Percentiles rank a stretch among this genome's conserved stretches.
Conservation (phyloP, 2,888 invertebrate species). For the Drosophila prostipennis region DNA sequence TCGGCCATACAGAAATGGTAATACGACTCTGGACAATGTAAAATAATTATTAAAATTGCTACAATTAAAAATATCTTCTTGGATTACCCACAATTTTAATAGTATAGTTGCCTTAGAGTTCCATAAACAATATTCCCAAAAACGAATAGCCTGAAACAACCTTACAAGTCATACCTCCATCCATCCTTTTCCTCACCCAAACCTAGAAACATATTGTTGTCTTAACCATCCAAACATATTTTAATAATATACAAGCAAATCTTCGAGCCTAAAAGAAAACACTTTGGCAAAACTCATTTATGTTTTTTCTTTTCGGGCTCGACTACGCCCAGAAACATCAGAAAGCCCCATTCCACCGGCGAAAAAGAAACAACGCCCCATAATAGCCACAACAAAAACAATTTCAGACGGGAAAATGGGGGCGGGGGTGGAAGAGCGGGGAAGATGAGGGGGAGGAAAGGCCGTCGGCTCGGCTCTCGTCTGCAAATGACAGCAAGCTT, state of each 20-base stretch:
- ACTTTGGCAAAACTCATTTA: conserved; percentile 64
- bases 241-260: conserved; percentile 26
- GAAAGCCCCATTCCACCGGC: conserved; percentile 5
- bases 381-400: conserved; percentile 54
- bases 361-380: conserved; percentile 67
- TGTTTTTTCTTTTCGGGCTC: conserved; percentile 31
- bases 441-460: conserved; percentile 33
- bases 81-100: too few species aligned
- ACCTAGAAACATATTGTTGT: conserved; percentile 59
- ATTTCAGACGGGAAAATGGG: conserved; percentile 21
- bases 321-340: conserved; percentile 51
- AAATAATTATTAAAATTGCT: too few species aligned
- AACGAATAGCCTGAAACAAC: background rate
- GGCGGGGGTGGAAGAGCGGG: conserved; percentile 43
- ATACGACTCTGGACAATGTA: background rate
- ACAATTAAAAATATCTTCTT: too few species aligned
- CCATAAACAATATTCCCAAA: too few species aligned
- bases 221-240: conserved; percentile 32
- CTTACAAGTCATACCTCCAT: background rate
- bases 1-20: background rate
- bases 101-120: too few species aligned
- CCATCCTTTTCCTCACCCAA: conserved; percentile 19
- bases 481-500: conserved; percentile 74
- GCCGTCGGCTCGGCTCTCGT: conserved; percentile 57
- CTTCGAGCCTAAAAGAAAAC: conserved; percentile 17